These are phyloP conservation scores for Adelphocoris suturalis DNA, from an alignment of 2,888 invertebrate genomes.

Conservation along the genomic window DNA sequence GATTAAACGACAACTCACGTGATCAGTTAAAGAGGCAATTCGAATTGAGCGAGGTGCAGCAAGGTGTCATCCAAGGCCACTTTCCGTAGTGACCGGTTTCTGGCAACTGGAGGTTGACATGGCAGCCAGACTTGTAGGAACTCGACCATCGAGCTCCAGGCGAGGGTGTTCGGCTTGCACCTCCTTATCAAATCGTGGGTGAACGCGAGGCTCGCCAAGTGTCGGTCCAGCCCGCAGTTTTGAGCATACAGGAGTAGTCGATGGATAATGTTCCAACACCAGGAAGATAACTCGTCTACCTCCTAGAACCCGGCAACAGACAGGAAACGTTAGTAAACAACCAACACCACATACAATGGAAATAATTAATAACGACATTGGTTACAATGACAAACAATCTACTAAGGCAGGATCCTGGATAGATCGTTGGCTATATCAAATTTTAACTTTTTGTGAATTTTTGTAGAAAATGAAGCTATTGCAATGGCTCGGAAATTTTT, in stretches of 20 bases:
- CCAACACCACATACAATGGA: too few relatives aligned
- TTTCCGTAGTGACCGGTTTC: background rate
- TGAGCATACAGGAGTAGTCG: constrained; percentile 53
- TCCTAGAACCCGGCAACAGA: background rate
- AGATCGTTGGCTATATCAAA: too few relatives aligned
- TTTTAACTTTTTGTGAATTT: too few relatives aligned
- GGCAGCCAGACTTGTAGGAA: constrained; percentile 63
- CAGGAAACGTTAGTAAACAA: background rate
- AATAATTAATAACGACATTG: too few relatives aligned
- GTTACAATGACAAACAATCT: too few relatives aligned
- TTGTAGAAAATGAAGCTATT: too few relatives aligned
- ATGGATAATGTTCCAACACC: constrained; percentile 65
- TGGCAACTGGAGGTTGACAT: constrained; percentile 15
- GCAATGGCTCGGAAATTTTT: too few relatives aligned
- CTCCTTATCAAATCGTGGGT: constrained; percentile 56
- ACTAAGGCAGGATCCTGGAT: too few relatives aligned
- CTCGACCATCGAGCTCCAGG: constrained; percentile 51
- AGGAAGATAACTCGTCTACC: constrained; percentile 43
- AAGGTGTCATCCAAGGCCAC: constrained; percentile 15
- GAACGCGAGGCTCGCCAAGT: constrained; percentile 58
- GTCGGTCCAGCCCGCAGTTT: background rate
- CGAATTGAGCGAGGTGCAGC: background rate
- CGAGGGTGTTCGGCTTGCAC: background rate
- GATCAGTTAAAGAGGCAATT: background rate
- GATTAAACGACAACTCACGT: too few relatives aligned